Base-by-base conservation (phyloP, 2,888 invertebrate species). In the Volucella inanis region DNA sequence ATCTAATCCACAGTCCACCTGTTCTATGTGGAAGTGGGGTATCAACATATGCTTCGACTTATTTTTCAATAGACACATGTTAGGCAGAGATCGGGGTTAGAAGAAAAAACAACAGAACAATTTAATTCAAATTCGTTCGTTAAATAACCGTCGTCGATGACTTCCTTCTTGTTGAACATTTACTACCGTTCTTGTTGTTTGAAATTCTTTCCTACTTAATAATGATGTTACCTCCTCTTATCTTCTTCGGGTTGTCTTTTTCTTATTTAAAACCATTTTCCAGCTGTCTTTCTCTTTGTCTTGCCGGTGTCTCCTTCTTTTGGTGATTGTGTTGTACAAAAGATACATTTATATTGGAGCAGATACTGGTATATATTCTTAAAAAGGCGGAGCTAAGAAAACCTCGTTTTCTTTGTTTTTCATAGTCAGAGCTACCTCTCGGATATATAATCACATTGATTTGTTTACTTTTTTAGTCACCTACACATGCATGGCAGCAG, bases 121-220 rank as follows among this genome's bases (percentile, higher is more conserved):
- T 84, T 81, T 62, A 64, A 49, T 39, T 43, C 55, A 67, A 83
- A 78, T 31, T 31, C 31, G 72, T 77, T 85, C 64, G 85, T 85
- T 85, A 85, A 85, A 85, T 85, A 85, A 85, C 85, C 85, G 85
- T 81, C 85, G 71, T 59, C 31, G 31, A 31, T 79, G 68, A 84
- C 79, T 83, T 83, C 83, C 83, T 79, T 55, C 78, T 83, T 78
- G 78, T 78, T 54, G 47, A 41, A 55, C 71, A 82, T 71, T 49
- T 70, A 70, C 71, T 68, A 67, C 55, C 61, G 67, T 83, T 77
- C 61, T 77, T 61, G 67, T 59, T 50, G 15, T 38, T 59, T 50
- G 15, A 74, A 31, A 39, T 31, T 61, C 38, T 41, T 55, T 45
- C 47, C 12, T 49, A 47, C 22, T 57, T 70, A 79, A 74, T 78